phyloP scores from a whole-genome alignment of 2,113 vertebrate species.

The Redunca redunca region DNA sequence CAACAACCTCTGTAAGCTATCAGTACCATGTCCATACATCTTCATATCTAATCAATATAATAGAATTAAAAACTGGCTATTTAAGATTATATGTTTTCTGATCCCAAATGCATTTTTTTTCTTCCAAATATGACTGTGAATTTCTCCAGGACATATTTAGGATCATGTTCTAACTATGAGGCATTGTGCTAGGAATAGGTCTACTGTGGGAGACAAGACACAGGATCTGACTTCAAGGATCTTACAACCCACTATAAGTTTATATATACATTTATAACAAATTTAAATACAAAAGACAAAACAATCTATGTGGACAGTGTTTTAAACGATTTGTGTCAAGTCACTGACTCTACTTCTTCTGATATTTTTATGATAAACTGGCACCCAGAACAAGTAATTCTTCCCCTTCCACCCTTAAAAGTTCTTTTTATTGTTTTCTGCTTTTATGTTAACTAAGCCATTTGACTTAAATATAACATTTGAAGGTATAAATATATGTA shows the following conservation, averaged over 20 bases:
- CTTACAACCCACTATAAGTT: background rate
- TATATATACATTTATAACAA: background rate
- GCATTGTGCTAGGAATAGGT: background rate
- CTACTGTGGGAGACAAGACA: background rate
- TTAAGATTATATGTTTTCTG: background rate
- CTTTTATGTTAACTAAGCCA: background rate
- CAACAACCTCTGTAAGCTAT: background rate
- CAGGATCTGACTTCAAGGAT: background rate
- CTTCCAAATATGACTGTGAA: background rate
- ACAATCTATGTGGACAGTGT: background rate
- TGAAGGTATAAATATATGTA: background rate
- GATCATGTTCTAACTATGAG: background rate
- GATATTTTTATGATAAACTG: background rate
- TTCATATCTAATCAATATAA: background rate
- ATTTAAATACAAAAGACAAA: background rate
- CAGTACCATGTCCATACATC: background rate
- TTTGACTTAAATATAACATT: background rate
- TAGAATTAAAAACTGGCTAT: background rate
- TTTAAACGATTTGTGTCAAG: background rate
- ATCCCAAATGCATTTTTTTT: background rate
- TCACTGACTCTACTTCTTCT: background rate
- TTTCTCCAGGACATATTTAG: background rate
- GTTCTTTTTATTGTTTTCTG: background rate
- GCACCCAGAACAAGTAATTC: background rate
- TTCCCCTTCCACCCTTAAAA: background rate